A percentile compares a stretch with the other conserved stretches of the same genome.
Conservation (phyloP, 2,113 vertebrate genomes). For the Isichthys henryi region DNA sequence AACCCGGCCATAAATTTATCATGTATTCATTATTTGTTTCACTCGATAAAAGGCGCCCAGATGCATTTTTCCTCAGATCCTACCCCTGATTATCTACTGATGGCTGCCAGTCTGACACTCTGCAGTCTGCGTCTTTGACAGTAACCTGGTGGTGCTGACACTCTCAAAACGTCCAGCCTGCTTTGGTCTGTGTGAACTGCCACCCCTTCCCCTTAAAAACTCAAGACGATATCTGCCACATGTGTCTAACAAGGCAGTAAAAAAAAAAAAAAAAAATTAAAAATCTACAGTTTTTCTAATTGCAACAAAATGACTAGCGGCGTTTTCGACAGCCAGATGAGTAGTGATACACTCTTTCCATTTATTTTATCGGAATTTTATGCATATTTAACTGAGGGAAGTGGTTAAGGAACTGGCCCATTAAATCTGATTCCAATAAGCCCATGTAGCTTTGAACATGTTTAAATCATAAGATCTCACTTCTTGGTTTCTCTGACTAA, state of each 20-base stretch:
- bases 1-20: not conserved
- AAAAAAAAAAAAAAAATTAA: not conserved
- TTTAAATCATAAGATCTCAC: not conserved
- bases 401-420: not conserved
- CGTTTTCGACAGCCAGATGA: not conserved
- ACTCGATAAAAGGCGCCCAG: not conserved
- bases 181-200: not conserved
- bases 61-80: not conserved
- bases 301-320: not conserved
- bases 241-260: not conserved
- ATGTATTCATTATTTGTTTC: not conserved
- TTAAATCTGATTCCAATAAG: not conserved
- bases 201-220: not conserved
- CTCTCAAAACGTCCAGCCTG: not conserved
- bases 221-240: not conserved
- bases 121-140: not conserved
- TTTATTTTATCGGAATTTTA: not conserved
- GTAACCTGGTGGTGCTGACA: not conserved
- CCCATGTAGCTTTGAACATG: not conserved
- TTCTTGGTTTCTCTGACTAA: not conserved
- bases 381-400: not conserved
- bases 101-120: not conserved
- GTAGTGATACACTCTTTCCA: not conserved
- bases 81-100: not conserved
- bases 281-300: not conserved